Base-by-base conservation (phyloP, 2,888 invertebrate genomes). In the Acanthosoma haemorrhoidale region DNA sequence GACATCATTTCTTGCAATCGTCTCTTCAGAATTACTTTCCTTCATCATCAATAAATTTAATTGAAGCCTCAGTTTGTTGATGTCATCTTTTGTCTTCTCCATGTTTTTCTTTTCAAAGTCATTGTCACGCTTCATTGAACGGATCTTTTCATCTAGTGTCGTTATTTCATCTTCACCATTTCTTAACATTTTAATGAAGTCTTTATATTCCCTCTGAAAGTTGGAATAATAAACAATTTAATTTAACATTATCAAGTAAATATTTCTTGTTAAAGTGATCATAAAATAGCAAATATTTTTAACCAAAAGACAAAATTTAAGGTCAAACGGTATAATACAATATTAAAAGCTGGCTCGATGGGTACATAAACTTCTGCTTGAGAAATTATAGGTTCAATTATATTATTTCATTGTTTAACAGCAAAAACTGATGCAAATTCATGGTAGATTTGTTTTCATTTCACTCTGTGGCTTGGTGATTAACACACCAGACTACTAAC, bases 21-120 rank as follows among this genome's bases (percentile, higher is more conserved):
- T 84, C 64, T 86, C 84, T 71, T 87, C 84, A 32, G 88, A 84
- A 77, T 90, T 88, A 63, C 84, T 84, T 8, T 88, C 85, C 29
- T 86, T 84, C 77, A 92, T 83, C 71, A 86, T 82, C 75, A 89
- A 76, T 68, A 76, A 38, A 63, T 73, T 73, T n/a, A 70, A 57
- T n/a, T 73, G 68, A 13, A 73, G 34, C 13, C 66, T 51, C 2
- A 34, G 13, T 38, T 67, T 34, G 15, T 71, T 69, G 8, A 68
- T 51, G 5, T 71, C 66, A 36, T 73, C 71, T 36, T 70, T 66
- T n/a, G 43, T 29, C 38, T 63, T 59, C 11, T 43, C 32, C 4
- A 73, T 31, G 6, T 36, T 16, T 71, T 73, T 73, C 15, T 64
- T 71, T 9, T 61, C 71, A n/a, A 69, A 68, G n/a, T 60, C 39